Percentiles rank a stretch among this genome's conserved stretches.
phyloP scores from a whole-genome alignment of 1,140 invertebrate species.

The Pogonus chalceus region DNA sequence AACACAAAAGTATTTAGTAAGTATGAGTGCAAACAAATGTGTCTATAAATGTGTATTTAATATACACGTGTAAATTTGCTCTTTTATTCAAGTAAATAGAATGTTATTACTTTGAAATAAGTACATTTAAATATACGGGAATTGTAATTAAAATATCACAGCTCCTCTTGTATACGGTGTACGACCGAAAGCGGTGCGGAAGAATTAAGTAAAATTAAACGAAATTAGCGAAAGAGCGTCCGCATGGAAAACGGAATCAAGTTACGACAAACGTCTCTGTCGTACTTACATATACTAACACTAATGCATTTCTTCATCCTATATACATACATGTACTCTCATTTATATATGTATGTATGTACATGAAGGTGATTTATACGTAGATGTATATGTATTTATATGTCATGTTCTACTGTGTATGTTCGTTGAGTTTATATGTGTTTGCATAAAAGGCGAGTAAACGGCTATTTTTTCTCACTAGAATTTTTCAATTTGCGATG shows the following conservation, averaged over 20 bases:
- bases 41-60: too few species aligned
- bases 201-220: conserved; percentile 6
- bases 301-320: too few species aligned
- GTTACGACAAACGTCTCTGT: not conserved
- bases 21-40: too few species aligned
- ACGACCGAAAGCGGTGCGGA: not conserved
- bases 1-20: too few species aligned
- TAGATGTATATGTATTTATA: not conserved
- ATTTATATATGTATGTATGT: not conserved
- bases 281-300: too few species aligned
- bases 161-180: conserved; percentile 4
- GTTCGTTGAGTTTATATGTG: too few species aligned
- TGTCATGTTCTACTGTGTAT: too few species aligned
- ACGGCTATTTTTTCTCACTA: too few species aligned
- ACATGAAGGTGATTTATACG: too few species aligned
- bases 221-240: conserved; percentile 4
- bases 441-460: too few species aligned
- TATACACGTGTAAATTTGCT: not conserved
- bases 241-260: conserved; percentile 2
- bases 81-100: conserved; percentile 6
- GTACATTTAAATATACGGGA: conserved; percentile 2
- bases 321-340: too few species aligned
- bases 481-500: too few species aligned
- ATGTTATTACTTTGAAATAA: conserved; percentile 3
- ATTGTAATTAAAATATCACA: conserved; percentile 7